A percentile compares a stretch with the other conserved stretches of the same genome.
Evolutionary conservation across 2,888 invertebrate species (phyloP).

Genomic region (Diogma glabrata): DNA sequence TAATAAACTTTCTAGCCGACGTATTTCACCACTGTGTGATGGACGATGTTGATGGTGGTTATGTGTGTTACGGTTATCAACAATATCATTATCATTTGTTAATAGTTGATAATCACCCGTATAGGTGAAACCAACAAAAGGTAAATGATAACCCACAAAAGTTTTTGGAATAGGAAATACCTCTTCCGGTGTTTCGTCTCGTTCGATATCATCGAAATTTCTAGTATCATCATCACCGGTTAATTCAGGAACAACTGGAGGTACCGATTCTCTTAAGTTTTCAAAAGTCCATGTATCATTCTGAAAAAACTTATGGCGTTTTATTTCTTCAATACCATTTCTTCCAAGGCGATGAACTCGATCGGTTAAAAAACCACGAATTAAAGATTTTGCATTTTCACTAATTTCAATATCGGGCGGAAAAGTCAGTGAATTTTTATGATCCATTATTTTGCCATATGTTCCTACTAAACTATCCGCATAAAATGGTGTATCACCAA

Average conservation of each 20-base stretch:
- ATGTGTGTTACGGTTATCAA: slow-evolving; percentile 52
- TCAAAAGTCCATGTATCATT: slow-evolving; percentile 98
- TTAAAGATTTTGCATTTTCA: slow-evolving; percentile 73
- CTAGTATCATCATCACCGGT: slow-evolving; percentile 95
- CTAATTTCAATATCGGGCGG: slow-evolving; percentile 93
- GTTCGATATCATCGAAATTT: slow-evolving; percentile 96
- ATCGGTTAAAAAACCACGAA: slow-evolving; percentile 89
- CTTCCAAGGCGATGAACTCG: slow-evolving; percentile 78
- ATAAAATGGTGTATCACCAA: slow-evolving; percentile 97
- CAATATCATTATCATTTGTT: slow-evolving; percentile 41
- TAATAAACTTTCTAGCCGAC: slow-evolving; percentile 60
- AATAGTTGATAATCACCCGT: slow-evolving; percentile 82
- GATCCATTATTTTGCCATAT: slow-evolving; percentile 99
- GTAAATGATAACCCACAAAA: slow-evolving; percentile 96
- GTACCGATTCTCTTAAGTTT: slow-evolving; percentile 84
- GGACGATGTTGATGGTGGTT: slow-evolving; percentile 35
- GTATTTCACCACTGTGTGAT: slow-evolving; percentile 46
- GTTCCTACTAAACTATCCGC: slow-evolving; percentile 97
- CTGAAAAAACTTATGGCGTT: slow-evolving; percentile 85
- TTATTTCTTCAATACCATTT: slow-evolving; percentile 90
- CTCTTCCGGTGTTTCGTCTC: slow-evolving; percentile 85
- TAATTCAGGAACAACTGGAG: slow-evolving; percentile 94
- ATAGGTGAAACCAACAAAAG: slow-evolving; percentile 97
- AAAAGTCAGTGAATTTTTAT: slow-evolving; percentile 88
- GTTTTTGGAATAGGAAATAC: slow-evolving; percentile 93